Evolutionary conservation across 1,140 invertebrate species (phyloP), one percentile per base, ranked within the genome.

Genomic region (Drosophila kohkoa): DNA sequence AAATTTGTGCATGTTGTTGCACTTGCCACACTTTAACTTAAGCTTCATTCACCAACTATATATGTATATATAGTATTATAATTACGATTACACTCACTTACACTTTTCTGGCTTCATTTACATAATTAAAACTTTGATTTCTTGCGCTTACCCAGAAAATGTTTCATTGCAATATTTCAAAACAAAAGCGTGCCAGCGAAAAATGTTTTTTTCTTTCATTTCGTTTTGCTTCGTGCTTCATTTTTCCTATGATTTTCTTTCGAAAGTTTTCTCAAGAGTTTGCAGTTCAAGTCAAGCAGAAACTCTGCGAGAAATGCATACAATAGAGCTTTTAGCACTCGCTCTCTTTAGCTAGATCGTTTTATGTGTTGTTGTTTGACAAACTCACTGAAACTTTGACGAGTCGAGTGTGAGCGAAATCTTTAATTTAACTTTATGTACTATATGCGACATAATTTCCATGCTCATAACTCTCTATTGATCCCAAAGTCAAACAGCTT

Each of bases 101-200:
- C 65, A 80, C 60, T 30, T 35, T 8, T 35, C n/a, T n/a, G 41
- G 11, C 38, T 15, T 68, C 13, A 41, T 49, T 30, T 68, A 45
- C 65, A 68, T 63, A 41, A 63, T 63, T 41, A 28, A 49, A 51
- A 30, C 16, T 15, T 58, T 35, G 15, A 63, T 51, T 51, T 51
- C 35, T 32, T 35, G 3, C 32, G n/a, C 13, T 43, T 11, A 5
- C 13, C 20, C 10, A 7, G 43, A 59, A 25, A 49, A 28, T 54
- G 51, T 35, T 57, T 41, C 32, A 55, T 38, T 38, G 20, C 38
- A 32, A 35, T 52, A 52, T 52, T 52, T 2, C 6, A 8, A 38
- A 38, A 38, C 35, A 38, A 38, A 11, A 30, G 5, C n/a, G 25
- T n/a, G 25, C 7, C 5, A 46, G 45, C 3, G 45, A 5, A 13